Evolutionary conservation across 2,888 invertebrate genomes (phyloP), one percentile per base, ranked within the genome.

Genomic region (Sericinus montela): DNA sequence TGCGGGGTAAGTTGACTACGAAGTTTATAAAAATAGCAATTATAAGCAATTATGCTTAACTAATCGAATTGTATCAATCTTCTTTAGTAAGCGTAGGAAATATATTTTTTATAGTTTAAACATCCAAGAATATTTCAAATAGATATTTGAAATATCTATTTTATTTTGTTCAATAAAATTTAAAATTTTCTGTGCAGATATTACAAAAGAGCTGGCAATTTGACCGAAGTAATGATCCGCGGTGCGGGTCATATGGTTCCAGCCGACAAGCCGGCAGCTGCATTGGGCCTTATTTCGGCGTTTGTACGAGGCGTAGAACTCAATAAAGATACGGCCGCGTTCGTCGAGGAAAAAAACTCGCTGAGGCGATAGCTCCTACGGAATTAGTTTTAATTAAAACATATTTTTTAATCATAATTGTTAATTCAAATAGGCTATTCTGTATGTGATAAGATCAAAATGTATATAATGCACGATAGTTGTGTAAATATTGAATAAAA

Each of bases 181-280:
- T 19, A 5, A 19, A 7, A 8, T 25, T 25, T 25, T 25, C 7
- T 25, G 8, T 25, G 8, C 56, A 92, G 92, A 10, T 92, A 92
- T 62, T 89, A 87, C 48, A 91, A 89, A 65, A 79, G 74, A 34
- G 90, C 87, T 0, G 89, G 85, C 1, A 91, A 91, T 56, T 81
- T 93, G 30, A 90, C 89, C 0, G 92, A 92, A 60, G 89, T 92
- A 9, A 80, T 92, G 72, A 80, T 93, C 8, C 79, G 92, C 14
- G 90, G 91, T 38, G 91, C 93, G 0, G 93, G 93, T 0, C 93
- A 93, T 67, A 91, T 93, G 91, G 91, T 92, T 3, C 92, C 93
- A 0, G 80, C 90, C 0, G 92, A 93, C 70, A 89, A 91, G 64
- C 92, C 93, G 0, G 80, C 89, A 1, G 90, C 90, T 38, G 80